Evolutionary conservation across 2,113 vertebrate species (phyloP).

Genomic region (Mustela nigripes): DNA sequence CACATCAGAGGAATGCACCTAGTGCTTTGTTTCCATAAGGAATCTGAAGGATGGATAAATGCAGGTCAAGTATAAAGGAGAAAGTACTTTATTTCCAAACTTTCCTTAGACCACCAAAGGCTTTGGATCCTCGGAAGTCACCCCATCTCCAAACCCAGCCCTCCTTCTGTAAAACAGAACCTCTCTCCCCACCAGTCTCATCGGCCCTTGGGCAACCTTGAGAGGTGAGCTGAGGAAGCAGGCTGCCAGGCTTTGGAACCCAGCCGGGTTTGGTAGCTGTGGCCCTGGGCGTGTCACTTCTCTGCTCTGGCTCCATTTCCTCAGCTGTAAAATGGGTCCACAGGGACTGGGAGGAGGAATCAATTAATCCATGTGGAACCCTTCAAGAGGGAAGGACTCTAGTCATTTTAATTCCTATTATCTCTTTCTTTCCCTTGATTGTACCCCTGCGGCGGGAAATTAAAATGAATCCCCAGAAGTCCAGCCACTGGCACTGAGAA

Average conservation of each 20-base stretch:
- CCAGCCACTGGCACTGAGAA: background rate
- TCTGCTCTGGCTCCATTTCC: background rate
- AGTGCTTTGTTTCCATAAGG: background rate
- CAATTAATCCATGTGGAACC: background rate
- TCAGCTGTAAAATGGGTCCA: background rate
- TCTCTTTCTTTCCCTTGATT: background rate
- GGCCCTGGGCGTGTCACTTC: background rate
- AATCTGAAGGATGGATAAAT: background rate
- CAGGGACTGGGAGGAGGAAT: background rate
- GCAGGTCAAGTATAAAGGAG: background rate
- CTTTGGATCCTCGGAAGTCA: background rate
- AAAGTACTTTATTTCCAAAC: background rate
- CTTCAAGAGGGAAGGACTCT: background rate
- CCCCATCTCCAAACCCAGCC: background rate
- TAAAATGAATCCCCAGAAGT: background rate
- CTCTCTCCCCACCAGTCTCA: background rate
- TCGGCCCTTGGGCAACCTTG: background rate
- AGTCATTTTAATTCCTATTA: background rate
- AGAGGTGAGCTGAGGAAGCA: accelerated
- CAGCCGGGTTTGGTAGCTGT: accelerated
- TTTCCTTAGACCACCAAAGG: background rate
- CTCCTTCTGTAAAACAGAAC: background rate
- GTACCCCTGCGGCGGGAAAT: background rate
- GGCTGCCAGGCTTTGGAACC: background rate
- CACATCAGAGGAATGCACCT: background rate